Percentiles rank a stretch among this genome's conserved stretches.
Conservation (phyloP, 2,797 vertebrate genomes). For the Sylvia borin region DNA sequence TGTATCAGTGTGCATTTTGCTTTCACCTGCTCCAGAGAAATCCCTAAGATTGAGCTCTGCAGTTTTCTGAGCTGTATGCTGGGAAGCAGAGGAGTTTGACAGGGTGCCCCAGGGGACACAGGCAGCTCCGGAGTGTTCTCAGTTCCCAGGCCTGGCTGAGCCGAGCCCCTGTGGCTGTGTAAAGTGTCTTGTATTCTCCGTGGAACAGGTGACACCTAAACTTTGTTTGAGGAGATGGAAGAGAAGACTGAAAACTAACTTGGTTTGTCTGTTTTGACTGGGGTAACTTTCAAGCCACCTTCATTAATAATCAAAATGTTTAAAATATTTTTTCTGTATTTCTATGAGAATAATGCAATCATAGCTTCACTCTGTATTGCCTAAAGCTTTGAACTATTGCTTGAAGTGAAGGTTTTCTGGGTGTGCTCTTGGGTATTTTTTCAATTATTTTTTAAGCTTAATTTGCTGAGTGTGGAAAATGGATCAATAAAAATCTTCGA, state of each 20-base stretch:
- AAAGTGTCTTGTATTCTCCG: background rate
- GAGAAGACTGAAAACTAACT: background rate
- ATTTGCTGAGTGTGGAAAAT: conserved; percentile 8
- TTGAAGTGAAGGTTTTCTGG: background rate
- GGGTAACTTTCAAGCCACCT: background rate
- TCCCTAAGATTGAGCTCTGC: background rate
- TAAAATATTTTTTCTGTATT: background rate
- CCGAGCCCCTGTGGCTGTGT: background rate
- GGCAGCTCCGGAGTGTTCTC: fast-evolving
- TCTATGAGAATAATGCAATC: background rate
- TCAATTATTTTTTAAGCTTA: background rate
- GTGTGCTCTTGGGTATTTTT: background rate
- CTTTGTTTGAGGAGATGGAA: background rate
- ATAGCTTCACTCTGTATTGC: background rate
- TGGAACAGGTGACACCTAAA: background rate
- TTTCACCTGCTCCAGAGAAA: background rate
- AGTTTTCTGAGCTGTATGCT: background rate
- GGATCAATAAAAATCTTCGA: conserved; percentile 10
- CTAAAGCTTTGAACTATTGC: background rate
- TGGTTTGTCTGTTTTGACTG: background rate
- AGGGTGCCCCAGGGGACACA: background rate
- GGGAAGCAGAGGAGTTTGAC: background rate
- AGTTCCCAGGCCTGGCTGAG: background rate
- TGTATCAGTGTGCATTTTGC: background rate
- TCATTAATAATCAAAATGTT: background rate